Base-by-base conservation (phyloP, 2,888 invertebrate genomes). In the Hymenopus coronatus region DNA sequence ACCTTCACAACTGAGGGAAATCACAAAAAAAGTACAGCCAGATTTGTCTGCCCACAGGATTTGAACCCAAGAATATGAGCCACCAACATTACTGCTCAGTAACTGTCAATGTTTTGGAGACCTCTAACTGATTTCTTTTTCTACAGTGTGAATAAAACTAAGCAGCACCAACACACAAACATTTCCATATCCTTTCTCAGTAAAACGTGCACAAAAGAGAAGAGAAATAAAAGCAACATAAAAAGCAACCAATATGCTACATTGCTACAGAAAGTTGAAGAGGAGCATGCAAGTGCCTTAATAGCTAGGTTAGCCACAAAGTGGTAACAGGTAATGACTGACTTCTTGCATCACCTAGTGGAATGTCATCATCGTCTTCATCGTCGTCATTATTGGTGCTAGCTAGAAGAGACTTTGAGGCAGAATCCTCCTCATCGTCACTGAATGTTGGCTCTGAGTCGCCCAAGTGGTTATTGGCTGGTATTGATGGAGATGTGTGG, bases 391-490 rank as follows among this genome's bases (percentile, higher is more conserved):
- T 46, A 28, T 30, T 83, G 15, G 40, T 70, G 12, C 85, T 81
- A 46, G 85, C 83, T 9, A 81, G 15, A n/a, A 54, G 30, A 70
- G 82, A 15, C 20, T 28, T 25, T 1, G 85, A 54, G 33, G 81
- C 84, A 27, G 93, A 92, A 88, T 96, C 96, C 89, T 97, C 97
- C 92, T 98, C 98, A 91, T 97, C 97, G 92, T 98, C 98, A 91
- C 97, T 98, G 93, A 98, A 98, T 54, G 96, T 96, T 20, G 97
- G 96, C 92, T 97, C 97, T 20, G 90, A 85, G 25, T 90, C 90
- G 3, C 87, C 88, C 46, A 89, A 54, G 85, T 90, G 90, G 85
- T 90, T 90, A 54, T 90, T 90, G 1, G 88, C 28, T 12, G 88
- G 89, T 92, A 84, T 40, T 28, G 83, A 28, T 70, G 54, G 54